Evolutionary conservation across 2,888 invertebrate genomes (phyloP).

Genomic region (Eristalis intricaria): DNA sequence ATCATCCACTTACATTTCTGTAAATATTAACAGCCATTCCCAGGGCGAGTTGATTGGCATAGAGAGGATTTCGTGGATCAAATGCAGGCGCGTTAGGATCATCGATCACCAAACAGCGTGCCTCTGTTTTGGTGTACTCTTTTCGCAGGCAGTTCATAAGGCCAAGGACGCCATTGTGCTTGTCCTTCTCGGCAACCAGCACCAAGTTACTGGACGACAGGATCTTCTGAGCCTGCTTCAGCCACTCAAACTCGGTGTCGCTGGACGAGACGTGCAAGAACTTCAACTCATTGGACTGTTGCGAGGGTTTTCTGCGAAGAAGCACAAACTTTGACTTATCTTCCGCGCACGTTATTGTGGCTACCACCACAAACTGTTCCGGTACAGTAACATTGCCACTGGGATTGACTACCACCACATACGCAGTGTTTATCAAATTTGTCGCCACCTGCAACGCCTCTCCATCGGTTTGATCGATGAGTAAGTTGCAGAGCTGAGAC

Average conservation of each 20-base stretch:
- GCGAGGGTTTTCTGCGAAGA: slow-evolving; percentile 3
- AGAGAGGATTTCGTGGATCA: slow-evolving; percentile 85
- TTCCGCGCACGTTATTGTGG: slow-evolving; percentile 17
- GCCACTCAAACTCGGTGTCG: slow-evolving; percentile 73
- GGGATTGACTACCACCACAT: slow-evolving; percentile 11
- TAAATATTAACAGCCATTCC: slow-evolving; percentile 90
- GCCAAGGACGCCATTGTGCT: slow-evolving; percentile 90
- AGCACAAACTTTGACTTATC: slow-evolving; percentile 2
- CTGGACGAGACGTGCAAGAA: slow-evolving; percentile 72
- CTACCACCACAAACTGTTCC: slow-evolving; percentile 12
- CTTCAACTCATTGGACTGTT: slow-evolving; percentile 11
- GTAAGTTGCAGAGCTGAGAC: slow-evolving; percentile 69
- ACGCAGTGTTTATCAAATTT: slow-evolving; percentile 76
- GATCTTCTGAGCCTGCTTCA: slow-evolving; percentile 69
- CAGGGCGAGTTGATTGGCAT: slow-evolving; percentile 85
- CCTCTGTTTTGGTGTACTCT: slow-evolving; percentile 86
- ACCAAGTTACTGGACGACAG: slow-evolving; percentile 79
- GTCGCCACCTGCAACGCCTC: slow-evolving; percentile 76
- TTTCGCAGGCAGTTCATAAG: slow-evolving; percentile 91
- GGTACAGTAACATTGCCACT: background rate
- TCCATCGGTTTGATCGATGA: slow-evolving; percentile 70
- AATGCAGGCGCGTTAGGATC: slow-evolving; percentile 85
- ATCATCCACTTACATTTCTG: slow-evolving; percentile 80
- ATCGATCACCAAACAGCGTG: slow-evolving; percentile 84
- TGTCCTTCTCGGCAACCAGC: slow-evolving; percentile 85